These are phyloP conservation scores for Dromas ardeola DNA, from an alignment of 2,113 vertebrate species.

Conservation along the genomic window DNA sequence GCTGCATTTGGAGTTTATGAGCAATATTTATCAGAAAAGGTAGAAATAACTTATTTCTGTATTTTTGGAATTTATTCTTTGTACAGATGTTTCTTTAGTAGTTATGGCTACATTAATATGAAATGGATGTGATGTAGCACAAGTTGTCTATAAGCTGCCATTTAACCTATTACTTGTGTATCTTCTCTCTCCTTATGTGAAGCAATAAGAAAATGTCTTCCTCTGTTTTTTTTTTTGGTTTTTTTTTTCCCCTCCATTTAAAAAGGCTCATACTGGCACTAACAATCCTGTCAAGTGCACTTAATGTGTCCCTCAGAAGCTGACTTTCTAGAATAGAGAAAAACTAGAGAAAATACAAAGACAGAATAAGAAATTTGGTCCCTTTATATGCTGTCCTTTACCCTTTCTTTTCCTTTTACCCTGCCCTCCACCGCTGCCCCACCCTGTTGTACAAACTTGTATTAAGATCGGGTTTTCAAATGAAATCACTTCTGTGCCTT, in stretches of 20 bases:
- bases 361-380: background rate
- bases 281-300: background rate
- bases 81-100: background rate
- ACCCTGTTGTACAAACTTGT: background rate
- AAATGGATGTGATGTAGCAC: background rate
- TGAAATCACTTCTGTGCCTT: background rate
- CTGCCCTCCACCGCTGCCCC: background rate
- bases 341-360: background rate
- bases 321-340: background rate
- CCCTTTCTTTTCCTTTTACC: background rate
- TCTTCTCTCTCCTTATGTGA: background rate
- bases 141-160: background rate
- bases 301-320: background rate
- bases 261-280: background rate
- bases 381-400: background rate
- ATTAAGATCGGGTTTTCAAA: background rate
- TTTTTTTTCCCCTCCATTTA: background rate
- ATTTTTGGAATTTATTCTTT: background rate
- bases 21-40: constrained; percentile 96
- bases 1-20: constrained; percentile 96
- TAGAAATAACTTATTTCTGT: constrained; percentile 15
- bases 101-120: background rate
- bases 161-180: background rate
- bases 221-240: background rate
- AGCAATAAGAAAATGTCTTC: background rate